These are phyloP conservation scores for Brenthis hecate DNA, from an alignment of 2,888 invertebrate species.

Conservation along the genomic window DNA sequence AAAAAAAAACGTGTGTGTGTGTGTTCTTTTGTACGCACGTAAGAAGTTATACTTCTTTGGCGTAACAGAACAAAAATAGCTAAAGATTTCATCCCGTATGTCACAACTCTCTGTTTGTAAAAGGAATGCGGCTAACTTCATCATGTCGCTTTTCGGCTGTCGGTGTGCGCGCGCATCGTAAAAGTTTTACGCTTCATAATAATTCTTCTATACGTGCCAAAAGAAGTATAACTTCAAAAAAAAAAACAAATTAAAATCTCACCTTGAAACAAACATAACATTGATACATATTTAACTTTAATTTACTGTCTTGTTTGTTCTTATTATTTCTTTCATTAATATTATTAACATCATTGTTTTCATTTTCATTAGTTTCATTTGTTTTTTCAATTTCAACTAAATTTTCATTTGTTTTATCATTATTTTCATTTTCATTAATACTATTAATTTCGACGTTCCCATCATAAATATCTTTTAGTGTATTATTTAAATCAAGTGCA, in stretches of 20 bases:
- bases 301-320: constrained; percentile 36
- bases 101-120: no score
- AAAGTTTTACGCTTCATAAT: no score
- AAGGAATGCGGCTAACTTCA: no score
- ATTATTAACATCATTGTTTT: constrained; percentile 21
- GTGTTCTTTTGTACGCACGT: no score
- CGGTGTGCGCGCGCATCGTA: no score
- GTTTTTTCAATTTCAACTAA: constrained; percentile 27
- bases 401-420: constrained; percentile 30
- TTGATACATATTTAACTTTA: constrained; percentile 59
- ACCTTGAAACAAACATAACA: constrained; percentile 73
- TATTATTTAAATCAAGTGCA: background rate
- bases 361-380: constrained; percentile 4
- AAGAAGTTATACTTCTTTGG: no score
- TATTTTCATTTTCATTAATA: background rate
- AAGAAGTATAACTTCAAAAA: background rate
- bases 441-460: background rate
- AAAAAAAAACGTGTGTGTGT: no score
- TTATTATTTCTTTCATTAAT: constrained; percentile 19
- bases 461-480: background rate
- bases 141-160: no score
- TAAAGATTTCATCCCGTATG: no score
- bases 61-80: no score
- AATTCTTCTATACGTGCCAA: no score
- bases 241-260: constrained; percentile 28